Conservation (phyloP, 2,888 invertebrate species). For the Phania funesta region DNA sequence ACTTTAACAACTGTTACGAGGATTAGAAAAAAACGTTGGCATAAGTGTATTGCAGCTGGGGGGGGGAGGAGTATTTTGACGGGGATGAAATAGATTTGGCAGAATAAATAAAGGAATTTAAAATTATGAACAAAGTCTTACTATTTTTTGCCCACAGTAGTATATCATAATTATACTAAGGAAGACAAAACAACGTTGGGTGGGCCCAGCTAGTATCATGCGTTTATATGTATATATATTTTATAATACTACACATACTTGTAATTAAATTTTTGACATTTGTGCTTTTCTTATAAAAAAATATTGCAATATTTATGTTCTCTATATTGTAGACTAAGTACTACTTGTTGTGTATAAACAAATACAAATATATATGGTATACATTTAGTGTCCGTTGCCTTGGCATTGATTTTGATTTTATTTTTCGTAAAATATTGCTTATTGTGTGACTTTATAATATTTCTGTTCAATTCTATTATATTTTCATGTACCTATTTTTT, state of each 20-base stretch:
- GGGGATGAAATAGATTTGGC: no score
- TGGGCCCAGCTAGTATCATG: no score
- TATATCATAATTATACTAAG: no score
- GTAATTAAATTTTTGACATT: no score
- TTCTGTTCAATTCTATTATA: conserved; percentile 14
- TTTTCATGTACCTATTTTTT: not conserved
- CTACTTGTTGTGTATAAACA: not conserved
- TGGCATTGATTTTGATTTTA: conserved; percentile 56
- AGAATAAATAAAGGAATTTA: no score
- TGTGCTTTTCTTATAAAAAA: not conserved
- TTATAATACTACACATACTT: not conserved
- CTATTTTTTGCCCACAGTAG: no score
- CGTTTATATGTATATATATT: not conserved
- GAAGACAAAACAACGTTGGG: no score
- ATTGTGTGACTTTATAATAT: conserved; percentile 25
- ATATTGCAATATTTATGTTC: not conserved
- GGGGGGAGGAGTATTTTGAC: no score
- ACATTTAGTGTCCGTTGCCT: conserved; percentile 32
- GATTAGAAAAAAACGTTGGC: no score
- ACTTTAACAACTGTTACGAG: no score
- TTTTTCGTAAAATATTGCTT: conserved; percentile 21
- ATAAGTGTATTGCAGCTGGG: no score
- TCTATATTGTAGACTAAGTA: not conserved
- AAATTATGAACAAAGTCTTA: no score
- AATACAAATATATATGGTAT: not conserved